These are phyloP conservation scores for Rhadina sibilatrix DNA, from an alignment of 2,113 vertebrate species.

Conservation along the genomic window DNA sequence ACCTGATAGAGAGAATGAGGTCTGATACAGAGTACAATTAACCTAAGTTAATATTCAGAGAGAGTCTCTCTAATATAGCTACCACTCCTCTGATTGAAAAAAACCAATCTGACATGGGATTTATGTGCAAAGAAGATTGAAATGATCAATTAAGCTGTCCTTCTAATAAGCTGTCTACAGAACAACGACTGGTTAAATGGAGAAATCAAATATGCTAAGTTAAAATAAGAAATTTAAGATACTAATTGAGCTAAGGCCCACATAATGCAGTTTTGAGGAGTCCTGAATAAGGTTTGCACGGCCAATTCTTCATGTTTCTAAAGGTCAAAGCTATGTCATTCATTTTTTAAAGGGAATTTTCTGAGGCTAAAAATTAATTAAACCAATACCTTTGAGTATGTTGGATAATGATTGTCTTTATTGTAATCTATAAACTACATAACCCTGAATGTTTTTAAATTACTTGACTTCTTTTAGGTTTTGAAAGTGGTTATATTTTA, in stretches of 20 bases:
- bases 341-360: not conserved
- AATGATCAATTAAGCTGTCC: not conserved
- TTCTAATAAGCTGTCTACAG: not conserved
- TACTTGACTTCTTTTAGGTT: not conserved
- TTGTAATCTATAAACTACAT: fast-evolving
- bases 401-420: not conserved
- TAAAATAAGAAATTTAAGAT: not conserved
- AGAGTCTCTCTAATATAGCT: not conserved
- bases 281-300: not conserved
- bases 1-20: not conserved
- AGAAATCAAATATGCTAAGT: not conserved
- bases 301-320: not conserved
- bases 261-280: not conserved
- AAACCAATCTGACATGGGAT: not conserved
- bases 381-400: not conserved
- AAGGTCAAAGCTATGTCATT: not conserved
- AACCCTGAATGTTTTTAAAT: not conserved
- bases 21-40: not conserved
- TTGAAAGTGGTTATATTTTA: not conserved
- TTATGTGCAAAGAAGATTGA: not conserved
- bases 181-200: not conserved
- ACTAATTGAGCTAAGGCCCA: not conserved
- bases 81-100: not conserved
- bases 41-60: not conserved
- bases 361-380: not conserved